Conservation (phyloP, 2,113 vertebrate species). For the Zeus faber region DNA sequence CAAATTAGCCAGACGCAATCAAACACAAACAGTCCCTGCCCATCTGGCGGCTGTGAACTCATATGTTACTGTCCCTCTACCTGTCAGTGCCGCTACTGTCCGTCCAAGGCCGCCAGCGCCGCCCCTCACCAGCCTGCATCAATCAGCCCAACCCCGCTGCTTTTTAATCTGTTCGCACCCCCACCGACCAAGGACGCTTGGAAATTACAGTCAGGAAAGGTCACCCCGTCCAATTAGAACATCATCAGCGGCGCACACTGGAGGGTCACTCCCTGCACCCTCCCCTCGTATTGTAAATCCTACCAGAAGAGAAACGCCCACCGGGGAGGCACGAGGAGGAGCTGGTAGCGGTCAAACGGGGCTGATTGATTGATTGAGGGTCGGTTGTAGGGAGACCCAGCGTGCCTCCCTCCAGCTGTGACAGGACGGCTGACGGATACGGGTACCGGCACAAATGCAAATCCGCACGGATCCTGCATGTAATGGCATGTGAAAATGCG, state of each 20-base stretch:
- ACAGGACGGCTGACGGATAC: slow-evolving; percentile 4
- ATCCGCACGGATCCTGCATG: slow-evolving; percentile 19
- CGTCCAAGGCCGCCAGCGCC: slow-evolving; percentile 31
- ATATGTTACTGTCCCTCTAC: slow-evolving; percentile 54
- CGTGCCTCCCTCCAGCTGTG: too few relatives aligned
- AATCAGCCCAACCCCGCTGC: slow-evolving; percentile 56
- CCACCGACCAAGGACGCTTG: slow-evolving; percentile 39
- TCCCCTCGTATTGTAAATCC: slow-evolving; percentile 46
- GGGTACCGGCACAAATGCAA: background rate
- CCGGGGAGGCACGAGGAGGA: background rate
- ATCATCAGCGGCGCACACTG: slow-evolving; percentile 55
- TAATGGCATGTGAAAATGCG: slow-evolving; percentile 39
- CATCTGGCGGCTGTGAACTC: slow-evolving; percentile 53
- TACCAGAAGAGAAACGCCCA: slow-evolving; percentile 20
- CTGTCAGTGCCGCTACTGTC: slow-evolving; percentile 60
- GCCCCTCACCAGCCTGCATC: slow-evolving; percentile 41
- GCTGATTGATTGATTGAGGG: slow-evolving; percentile 38
- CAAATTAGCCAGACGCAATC: too few relatives aligned
- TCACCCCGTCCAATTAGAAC: slow-evolving; percentile 72
- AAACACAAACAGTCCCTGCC: slow-evolving; percentile 10
- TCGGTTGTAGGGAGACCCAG: too few relatives aligned
- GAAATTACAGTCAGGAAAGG: slow-evolving; percentile 68
- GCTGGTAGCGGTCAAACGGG: slow-evolving; percentile 15
- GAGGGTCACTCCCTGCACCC: slow-evolving; percentile 46
- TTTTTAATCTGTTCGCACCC: slow-evolving; percentile 61